Evolutionary conservation across 2,888 invertebrate genomes (phyloP), one percentile per base, ranked within the genome.

Genomic region (Orthosia incerta): DNA sequence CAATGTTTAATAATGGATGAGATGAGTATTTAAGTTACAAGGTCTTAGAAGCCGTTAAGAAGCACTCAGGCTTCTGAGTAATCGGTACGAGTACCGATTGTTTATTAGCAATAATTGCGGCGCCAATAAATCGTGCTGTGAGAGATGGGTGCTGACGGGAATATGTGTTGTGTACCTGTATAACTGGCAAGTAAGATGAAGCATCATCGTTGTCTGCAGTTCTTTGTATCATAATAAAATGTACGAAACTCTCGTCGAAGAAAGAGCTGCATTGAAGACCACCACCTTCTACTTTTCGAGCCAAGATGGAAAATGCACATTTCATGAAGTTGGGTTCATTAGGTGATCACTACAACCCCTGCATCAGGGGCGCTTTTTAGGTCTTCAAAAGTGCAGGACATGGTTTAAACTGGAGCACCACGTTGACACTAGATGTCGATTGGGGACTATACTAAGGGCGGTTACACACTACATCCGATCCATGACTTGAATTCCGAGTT

Each of bases 1-100:
- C 45, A 61, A 74, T 74, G 78, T 84, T 88, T 69, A 87, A 89
- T 88, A 83, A 88, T 88, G 82, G 80, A 89, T 88, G 85, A 87
- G 82, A 50, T 20, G 55, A 57, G 72, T 73, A 76, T 81, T 80
- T 79, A 72, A 74, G 59, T 65, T 57, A 70, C 84, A 85, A 86
- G 84, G 85, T 79, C 82, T 77, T 5, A 63, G 64, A 46, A 65
- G 62, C 65, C 71, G 64, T 70, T 73, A 66, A 61, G 67, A 71
- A 86, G 67, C 77, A 76, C 76, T 76, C 53, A 45, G 55, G 76
- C 53, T 87, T 79, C 89, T 83, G 72, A 79, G 84, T 85, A 85
- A 78, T 76, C 53, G 70, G 56, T 71, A 48, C 46, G 59, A 76
- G 75, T 81, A 74, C 60, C 63, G 50, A 83, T 80, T 82, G 78